Evolutionary conservation across 2,797 vertebrate species (phyloP).

Genomic region (Xiphorhynchus erythropygius): DNA sequence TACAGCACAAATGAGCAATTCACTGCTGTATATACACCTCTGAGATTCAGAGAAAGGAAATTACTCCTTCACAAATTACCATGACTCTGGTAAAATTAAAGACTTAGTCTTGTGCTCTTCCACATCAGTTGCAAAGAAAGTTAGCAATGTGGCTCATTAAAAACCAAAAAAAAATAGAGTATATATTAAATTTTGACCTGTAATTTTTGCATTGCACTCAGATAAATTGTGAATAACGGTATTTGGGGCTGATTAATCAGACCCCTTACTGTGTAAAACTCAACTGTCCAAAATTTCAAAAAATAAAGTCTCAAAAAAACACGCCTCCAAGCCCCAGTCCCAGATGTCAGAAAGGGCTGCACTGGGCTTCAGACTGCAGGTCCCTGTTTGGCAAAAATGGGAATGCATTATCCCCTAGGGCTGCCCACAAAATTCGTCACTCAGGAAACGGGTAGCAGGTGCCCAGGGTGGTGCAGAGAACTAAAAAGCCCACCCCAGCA

Average conservation of each 20-base stretch:
- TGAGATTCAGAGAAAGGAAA: constrained; percentile 3
- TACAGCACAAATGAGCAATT: constrained; percentile 23
- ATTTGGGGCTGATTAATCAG: not conserved
- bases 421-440: too few relatives aligned
- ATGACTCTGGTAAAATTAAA: not conserved
- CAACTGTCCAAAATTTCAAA: too few relatives aligned
- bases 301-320: too few relatives aligned
- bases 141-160: not conserved
- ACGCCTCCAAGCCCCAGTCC: too few relatives aligned
- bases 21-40: constrained; percentile 8
- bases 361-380: too few relatives aligned
- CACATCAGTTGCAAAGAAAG: not conserved
- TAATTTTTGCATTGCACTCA: not conserved
- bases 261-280: too few relatives aligned
- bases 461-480: too few relatives aligned
- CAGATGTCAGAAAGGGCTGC: too few relatives aligned
- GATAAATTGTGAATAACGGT: not conserved
- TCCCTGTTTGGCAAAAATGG: too few relatives aligned
- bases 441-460: too few relatives aligned
- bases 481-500: too few relatives aligned
- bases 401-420: too few relatives aligned
- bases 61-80: constrained; percentile 23
- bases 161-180: not conserved
- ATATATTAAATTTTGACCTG: not conserved
- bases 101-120: not conserved